A percentile compares a stretch with the other conserved stretches of the same genome.
These are phyloP conservation scores for Eunapius fragilis DNA, from an alignment of 37 sponge, comb jelly and placozoan species.

Conservation along the genomic window DNA sequence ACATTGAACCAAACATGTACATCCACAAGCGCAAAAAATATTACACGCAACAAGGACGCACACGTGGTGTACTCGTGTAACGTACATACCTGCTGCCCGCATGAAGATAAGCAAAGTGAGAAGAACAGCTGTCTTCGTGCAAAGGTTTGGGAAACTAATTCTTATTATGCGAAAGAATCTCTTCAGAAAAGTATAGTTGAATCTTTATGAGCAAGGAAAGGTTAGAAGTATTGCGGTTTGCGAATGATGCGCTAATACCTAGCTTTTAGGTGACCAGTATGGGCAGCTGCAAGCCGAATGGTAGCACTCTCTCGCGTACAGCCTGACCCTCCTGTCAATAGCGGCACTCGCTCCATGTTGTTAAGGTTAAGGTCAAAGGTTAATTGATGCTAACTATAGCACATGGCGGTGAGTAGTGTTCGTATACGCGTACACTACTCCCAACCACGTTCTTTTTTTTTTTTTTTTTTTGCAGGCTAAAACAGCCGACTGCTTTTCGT, in stretches of 20 bases:
- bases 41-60: background rate
- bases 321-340: background rate
- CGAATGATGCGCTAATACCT: background rate
- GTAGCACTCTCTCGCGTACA: background rate
- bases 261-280: background rate
- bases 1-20: background rate
- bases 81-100: conserved; percentile 68
- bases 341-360: background rate
- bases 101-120: conserved; percentile 49
- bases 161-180: conserved; percentile 37
- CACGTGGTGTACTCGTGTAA: too few relatives aligned
- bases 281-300: background rate
- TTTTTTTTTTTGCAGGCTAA: background rate
- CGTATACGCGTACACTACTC: background rate
- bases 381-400: background rate
- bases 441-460: background rate
- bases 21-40: too few relatives aligned
- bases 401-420: background rate
- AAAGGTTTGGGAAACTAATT: conserved; percentile 58
- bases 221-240: background rate
- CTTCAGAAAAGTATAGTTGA: conserved; percentile 54
- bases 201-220: conserved; percentile 19
- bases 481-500: conserved; percentile 53
- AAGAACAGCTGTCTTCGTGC: conserved; percentile 50
- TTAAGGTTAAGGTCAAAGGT: background rate